phyloP scores from a whole-genome alignment of 2,113 vertebrate genomes.

The Albula goreensis region DNA sequence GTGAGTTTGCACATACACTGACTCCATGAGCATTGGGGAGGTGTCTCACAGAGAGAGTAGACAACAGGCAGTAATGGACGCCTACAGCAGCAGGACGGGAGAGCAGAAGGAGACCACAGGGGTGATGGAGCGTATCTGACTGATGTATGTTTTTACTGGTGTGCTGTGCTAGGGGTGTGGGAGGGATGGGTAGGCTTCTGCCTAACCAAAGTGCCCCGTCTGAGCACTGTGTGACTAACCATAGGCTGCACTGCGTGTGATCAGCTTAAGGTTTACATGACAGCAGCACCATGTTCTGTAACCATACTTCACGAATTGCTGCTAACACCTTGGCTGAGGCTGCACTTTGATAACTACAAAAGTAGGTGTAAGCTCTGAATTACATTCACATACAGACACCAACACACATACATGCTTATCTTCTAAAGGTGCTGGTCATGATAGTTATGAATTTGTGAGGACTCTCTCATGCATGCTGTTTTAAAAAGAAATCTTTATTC shows the following conservation, averaged over 20 bases:
- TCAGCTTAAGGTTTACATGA: slow-evolving; percentile 26
- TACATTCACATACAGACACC: not conserved
- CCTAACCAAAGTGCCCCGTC: not conserved
- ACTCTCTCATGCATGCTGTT: slow-evolving; percentile 46
- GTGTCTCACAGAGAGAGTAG: slow-evolving; percentile 34
- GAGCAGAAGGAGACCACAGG: slow-evolving; percentile 43
- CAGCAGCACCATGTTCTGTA: slow-evolving; percentile 41
- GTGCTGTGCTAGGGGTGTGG: slow-evolving; percentile 20
- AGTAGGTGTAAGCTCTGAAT: not conserved
- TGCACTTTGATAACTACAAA: not conserved
- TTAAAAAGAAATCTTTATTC: slow-evolving; percentile 26
- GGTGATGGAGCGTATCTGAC: slow-evolving; percentile 23
- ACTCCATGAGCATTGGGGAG: not conserved
- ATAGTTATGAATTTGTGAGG: not conserved
- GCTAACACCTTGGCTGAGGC: not conserved
- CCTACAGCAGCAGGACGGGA: slow-evolving; percentile 31
- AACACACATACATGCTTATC: not conserved
- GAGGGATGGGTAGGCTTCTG: not conserved
- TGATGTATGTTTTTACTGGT: slow-evolving; percentile 33
- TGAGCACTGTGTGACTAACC: slow-evolving; percentile 17
- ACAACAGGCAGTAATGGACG: slow-evolving; percentile 50
- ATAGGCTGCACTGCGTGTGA: not conserved
- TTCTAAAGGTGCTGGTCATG: not conserved
- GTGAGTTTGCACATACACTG: not conserved
- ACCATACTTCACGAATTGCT: slow-evolving; percentile 31